These are phyloP conservation scores for Grallaria varia DNA, from an alignment of 2,113 vertebrate genomes.

Conservation along the genomic window DNA sequence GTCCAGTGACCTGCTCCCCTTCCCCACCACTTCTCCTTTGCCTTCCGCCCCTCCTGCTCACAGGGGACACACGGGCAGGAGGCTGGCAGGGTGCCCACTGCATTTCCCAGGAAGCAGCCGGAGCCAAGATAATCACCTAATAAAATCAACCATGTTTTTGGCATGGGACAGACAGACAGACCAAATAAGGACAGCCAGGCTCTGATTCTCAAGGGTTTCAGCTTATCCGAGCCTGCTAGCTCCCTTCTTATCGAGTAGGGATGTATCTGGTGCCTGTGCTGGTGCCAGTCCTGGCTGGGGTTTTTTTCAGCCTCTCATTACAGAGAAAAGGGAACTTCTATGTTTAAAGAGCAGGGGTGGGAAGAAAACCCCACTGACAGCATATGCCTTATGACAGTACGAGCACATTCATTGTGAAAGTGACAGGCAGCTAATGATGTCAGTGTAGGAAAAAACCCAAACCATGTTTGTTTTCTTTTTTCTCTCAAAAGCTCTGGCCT, in stretches of 20 bases:
- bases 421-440: slow-evolving; percentile 22
- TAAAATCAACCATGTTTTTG: neutral
- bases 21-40: neutral
- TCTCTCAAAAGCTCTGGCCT: neutral
- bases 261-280: neutral
- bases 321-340: slow-evolving; percentile 14
- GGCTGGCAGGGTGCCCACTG: accelerated
- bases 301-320: neutral
- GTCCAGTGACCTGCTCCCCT: neutral
- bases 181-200: neutral
- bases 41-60: neutral
- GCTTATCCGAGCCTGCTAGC: neutral
- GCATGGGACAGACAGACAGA: accelerated
- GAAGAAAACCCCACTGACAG: neutral
- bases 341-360: neutral
- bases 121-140: neutral
- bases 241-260: accelerated
- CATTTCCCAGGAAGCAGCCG: neutral
- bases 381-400: neutral
- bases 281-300: neutral
- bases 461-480: neutral
- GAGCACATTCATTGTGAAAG: slow-evolving; percentile 17
- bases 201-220: neutral
- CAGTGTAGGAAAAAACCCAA: neutral
- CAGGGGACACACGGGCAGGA: accelerated